Evolutionary conservation across 2,888 invertebrate species (phyloP), one percentile per base, ranked within the genome.

Genomic region (Lingula anatina): DNA sequence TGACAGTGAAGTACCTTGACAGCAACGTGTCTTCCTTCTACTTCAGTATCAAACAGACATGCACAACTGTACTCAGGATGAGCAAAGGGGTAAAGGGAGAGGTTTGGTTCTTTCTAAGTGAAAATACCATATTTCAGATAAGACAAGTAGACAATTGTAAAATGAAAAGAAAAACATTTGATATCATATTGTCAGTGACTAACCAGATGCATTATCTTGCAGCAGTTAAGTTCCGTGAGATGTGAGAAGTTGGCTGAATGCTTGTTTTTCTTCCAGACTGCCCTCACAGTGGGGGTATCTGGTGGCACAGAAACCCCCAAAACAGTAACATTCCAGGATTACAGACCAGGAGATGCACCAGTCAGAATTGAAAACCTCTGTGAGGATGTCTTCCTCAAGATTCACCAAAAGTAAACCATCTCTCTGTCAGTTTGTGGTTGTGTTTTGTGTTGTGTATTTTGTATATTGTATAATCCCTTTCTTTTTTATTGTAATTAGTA

Each of bases 41-140:
- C 64, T 89, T 90, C 65, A 84, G 84, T 12, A 85, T 89, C 60
- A 84, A 85, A 5, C 82, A 74, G 49, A 79, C 82, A 25, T 87
- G 88, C 61, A 83, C 81, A 51, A 88, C 88, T 0, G 87, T 89
- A 2, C 80, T 90, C 2, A 80, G 89, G 62, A 88, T 90, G 88
- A 88, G 89, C 68, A 86, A 85, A 77, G 89, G 89, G 77, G 89
- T 89, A 70, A 81, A 12, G n/a, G n/a, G n/a, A n/a, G n/a, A n/a
- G n/a, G n/a, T n/a, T n/a, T n/a, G n/a, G n/a, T n/a, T n/a, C n/a
- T n/a, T n/a, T n/a, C n/a, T n/a, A n/a, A n/a, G n/a, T n/a, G n/a
- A n/a, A n/a, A n/a, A n/a, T n/a, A n/a, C n/a, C n/a, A n/a, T n/a
- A n/a, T n/a, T n/a, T n/a, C n/a, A n/a, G n/a, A n/a, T n/a, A n/a